Conservation (phyloP, 1,140 invertebrate genomes). For the Anoplolepis gracilipes region DNA sequence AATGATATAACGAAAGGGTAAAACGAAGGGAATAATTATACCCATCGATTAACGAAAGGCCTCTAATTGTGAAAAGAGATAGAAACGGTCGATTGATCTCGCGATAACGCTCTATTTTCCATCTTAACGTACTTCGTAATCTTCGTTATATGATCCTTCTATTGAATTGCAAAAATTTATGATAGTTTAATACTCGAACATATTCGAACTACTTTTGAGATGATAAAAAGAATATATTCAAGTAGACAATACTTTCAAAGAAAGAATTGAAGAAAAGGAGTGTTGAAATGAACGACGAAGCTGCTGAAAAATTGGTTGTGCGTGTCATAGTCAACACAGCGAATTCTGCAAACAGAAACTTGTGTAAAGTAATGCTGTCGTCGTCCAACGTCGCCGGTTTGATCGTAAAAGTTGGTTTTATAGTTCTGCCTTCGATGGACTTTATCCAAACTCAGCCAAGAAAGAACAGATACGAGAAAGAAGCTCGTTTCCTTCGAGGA, state of each 20-base stretch:
- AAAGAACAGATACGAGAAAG: slow-evolving; percentile 16
- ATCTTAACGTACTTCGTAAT: slow-evolving; percentile 5
- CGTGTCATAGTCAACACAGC: slow-evolving; percentile 30
- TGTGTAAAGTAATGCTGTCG: slow-evolving; percentile 67
- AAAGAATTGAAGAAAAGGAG: slow-evolving; percentile 8
- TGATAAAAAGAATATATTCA: not conserved
- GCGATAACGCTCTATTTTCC: slow-evolving; percentile 17
- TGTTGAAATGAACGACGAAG: slow-evolving; percentile 48
- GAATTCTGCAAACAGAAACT: slow-evolving; percentile 40
- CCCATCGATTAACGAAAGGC: slow-evolving; percentile 38
- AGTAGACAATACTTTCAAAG: not conserved
- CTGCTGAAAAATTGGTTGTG: slow-evolving; percentile 51
- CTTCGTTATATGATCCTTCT: not conserved
- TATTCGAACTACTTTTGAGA: not conserved
- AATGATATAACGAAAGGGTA: slow-evolving; percentile 39
- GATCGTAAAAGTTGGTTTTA: slow-evolving; percentile 62
- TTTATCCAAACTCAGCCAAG: not conserved
- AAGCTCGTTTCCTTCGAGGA: not conserved
- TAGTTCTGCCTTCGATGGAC: slow-evolving; percentile 15
- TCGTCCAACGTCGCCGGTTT: slow-evolving; percentile 19
- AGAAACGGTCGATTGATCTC: slow-evolving; percentile 32
- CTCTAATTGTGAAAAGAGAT: slow-evolving; percentile 25
- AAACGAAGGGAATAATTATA: slow-evolving; percentile 43
- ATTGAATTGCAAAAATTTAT: not conserved
- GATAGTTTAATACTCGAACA: no score